These are phyloP conservation scores for Dermochelys coriacea DNA, from an alignment of 2,797 vertebrate species.

Conservation along the genomic window DNA sequence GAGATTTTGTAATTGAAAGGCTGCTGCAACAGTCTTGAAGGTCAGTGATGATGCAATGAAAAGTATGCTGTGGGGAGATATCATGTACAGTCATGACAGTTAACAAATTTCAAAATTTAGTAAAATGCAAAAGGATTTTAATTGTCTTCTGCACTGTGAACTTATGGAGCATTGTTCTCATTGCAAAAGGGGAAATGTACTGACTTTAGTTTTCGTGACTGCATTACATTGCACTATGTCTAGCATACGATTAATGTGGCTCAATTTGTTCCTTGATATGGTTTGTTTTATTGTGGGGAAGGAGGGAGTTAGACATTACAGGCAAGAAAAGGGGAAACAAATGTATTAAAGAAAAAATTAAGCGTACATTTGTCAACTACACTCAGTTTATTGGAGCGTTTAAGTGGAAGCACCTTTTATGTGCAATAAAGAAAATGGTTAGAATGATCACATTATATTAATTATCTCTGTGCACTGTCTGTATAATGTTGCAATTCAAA, in stretches of 20 bases:
- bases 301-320: not conserved
- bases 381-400: slow-evolving; percentile 45
- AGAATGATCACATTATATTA: slow-evolving; percentile 31
- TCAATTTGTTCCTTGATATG: not conserved
- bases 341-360: not conserved
- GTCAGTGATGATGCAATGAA: slow-evolving; percentile 60
- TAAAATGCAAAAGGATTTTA: not conserved
- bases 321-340: not conserved
- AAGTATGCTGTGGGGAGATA: slow-evolving; percentile 46
- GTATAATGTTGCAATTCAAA: not conserved
- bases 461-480: slow-evolving; percentile 32
- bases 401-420: slow-evolving; percentile 42
- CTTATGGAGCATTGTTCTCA: not conserved
- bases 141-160: not conserved
- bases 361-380: not conserved
- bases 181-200: not conserved
- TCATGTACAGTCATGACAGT: not conserved
- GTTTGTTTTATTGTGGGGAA: not conserved
- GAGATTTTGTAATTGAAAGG: slow-evolving; percentile 67
- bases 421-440: slow-evolving; percentile 52
- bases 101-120: not conserved
- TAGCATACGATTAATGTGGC: not conserved
- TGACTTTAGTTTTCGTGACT: not conserved
- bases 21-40: slow-evolving; percentile 40
- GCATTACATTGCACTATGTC: not conserved